These are phyloP conservation scores for Acanthurus lineatus DNA, from an alignment of 2,797 vertebrate genomes.

Conservation along the genomic window DNA sequence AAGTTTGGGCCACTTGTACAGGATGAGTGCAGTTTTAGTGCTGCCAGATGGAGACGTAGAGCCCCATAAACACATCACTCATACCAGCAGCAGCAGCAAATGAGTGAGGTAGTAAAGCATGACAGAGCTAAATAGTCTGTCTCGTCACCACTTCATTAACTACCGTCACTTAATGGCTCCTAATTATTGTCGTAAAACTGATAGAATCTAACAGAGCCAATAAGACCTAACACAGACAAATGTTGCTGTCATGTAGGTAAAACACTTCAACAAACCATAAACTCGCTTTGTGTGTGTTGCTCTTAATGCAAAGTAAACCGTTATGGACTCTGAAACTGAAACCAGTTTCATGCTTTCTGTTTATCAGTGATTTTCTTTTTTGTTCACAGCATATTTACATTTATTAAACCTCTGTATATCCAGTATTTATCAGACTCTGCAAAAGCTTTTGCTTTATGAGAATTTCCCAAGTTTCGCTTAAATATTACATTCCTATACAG, in stretches of 20 bases:
- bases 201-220: conserved; percentile 6
- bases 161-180: conserved; percentile 10
- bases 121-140: conserved; percentile 6
- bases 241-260: not conserved
- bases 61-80: conserved; percentile 31
- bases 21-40: not conserved
- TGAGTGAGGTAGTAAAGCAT: conserved; percentile 8
- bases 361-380: no score
- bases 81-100: not conserved
- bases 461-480: no score
- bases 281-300: not conserved
- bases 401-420: no score
- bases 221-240: conserved; percentile 31
- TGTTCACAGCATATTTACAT: no score
- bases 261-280: not conserved
- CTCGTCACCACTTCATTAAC: conserved; percentile 37
- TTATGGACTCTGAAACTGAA: no score
- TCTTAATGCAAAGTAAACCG: not conserved
- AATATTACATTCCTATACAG: no score
- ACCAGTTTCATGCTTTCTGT: no score
- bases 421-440: not conserved
- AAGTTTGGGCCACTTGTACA: not conserved
- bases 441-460: not conserved
- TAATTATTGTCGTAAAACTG: conserved; percentile 28
- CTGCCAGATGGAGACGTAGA: conserved; percentile 21